Conservation (phyloP, 2,888 invertebrate genomes). For the Pterostichus niger region DNA sequence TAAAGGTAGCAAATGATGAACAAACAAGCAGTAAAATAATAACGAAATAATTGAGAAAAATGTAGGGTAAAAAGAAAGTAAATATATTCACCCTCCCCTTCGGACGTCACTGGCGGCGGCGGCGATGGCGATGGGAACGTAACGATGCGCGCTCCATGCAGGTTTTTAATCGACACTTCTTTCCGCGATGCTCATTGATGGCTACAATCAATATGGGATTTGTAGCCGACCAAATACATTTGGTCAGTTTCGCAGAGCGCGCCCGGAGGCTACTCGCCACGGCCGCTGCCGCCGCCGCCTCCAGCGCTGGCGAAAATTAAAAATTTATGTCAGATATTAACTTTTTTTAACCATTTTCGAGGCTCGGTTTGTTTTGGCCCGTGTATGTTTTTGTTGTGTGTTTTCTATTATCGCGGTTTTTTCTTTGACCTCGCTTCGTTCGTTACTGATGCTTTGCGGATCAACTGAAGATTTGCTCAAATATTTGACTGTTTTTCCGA, state of each 20-base stretch:
- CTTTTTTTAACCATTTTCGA: conserved; percentile 65
- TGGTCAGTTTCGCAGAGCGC: conserved; percentile 61
- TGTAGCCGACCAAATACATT: conserved; percentile 66
- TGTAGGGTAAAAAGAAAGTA: not conserved
- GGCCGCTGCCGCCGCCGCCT: not conserved
- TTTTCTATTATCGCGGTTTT: conserved; percentile 63
- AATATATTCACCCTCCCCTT: not conserved
- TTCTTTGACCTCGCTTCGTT: conserved; percentile 59
- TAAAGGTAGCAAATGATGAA: not conserved
- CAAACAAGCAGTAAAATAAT: conserved; percentile 30
- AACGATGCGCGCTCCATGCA: conserved; percentile 38
- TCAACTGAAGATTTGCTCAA: conserved; percentile 52
- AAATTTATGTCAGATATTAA: conserved; percentile 67
- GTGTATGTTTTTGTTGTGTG: conserved; percentile 59
- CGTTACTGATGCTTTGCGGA: conserved; percentile 12
- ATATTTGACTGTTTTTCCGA: conserved; percentile 47
- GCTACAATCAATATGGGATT: conserved; percentile 67
- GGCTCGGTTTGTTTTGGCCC: conserved; percentile 54
- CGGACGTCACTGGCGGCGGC: conserved; percentile 35
- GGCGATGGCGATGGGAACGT: not conserved
- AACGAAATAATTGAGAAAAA: conserved; percentile 23
- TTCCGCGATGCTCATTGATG: conserved; percentile 66
- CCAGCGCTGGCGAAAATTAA: conserved; percentile 64
- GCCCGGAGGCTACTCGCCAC: conserved; percentile 9
- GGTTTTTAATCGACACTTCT: conserved; percentile 64